Percentiles rank a stretch among this genome's conserved stretches.
phyloP scores from a whole-genome alignment of 2,113 vertebrate genomes.

The Axis porcinus region DNA sequence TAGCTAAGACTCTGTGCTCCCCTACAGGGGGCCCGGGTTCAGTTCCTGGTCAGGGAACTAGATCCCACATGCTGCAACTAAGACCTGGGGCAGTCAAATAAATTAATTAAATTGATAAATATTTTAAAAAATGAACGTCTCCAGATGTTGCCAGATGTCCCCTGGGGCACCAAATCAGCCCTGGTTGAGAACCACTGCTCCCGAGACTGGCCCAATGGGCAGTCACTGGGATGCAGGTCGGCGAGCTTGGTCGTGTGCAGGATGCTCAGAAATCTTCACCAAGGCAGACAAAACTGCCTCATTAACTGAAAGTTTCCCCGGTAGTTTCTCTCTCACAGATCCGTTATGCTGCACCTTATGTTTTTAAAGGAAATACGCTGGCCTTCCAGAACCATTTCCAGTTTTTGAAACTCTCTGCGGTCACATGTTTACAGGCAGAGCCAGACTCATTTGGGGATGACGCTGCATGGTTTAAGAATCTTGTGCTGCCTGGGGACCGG shows the following conservation, averaged over 20 bases:
- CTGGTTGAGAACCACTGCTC: not conserved
- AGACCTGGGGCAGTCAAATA: not conserved
- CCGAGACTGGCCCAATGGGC: too few species aligned
- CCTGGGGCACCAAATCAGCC: not conserved
- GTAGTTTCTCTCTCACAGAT: not conserved
- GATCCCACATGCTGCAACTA: not conserved
- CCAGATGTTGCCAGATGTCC: not conserved
- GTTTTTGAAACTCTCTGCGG: not conserved
- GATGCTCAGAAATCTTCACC: not conserved
- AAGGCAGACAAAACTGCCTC: not conserved
- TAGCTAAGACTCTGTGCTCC: not conserved
- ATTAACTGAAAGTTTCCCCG: not conserved
- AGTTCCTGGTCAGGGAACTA: not conserved
- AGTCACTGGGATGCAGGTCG: not conserved
- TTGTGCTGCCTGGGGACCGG: accelerated
- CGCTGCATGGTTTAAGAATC: not conserved
- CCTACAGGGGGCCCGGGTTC: not conserved
- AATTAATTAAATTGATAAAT: not conserved
- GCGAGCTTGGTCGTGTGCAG: accelerated
- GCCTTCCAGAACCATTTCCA: not conserved
- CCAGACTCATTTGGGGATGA: not conserved
- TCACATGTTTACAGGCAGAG: not conserved
- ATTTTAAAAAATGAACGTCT: not conserved
- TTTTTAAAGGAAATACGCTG: not conserved
- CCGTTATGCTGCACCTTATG: not conserved